Conservation (phyloP, 2,113 vertebrate species). For the Macaca mulatta region DNA sequence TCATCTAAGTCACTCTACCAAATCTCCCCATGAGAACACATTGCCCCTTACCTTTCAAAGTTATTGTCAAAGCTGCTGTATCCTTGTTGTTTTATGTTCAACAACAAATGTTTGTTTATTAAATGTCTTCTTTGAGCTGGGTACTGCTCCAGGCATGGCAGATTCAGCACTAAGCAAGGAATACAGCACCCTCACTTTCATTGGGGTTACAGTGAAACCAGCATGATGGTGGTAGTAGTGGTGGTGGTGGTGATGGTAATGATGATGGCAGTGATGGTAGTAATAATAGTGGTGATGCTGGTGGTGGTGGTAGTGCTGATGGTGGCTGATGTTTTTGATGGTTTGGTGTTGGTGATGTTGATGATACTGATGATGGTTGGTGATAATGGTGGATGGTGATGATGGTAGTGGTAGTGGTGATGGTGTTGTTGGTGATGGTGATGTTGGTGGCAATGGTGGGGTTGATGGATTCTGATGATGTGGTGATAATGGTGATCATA, state of each 20-base stretch:
- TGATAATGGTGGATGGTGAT: not conserved
- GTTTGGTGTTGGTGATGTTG: not conserved
- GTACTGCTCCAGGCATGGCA: rapidly evolving
- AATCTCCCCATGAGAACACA: not conserved
- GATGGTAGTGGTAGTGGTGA: not conserved
- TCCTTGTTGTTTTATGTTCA: not conserved
- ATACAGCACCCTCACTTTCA: too few species aligned
- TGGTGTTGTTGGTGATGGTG: rapidly evolving
- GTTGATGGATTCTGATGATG: not conserved
- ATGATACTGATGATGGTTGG: not conserved
- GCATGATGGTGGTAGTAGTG: not conserved
- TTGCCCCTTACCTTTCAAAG: not conserved
- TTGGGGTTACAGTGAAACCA: not conserved
- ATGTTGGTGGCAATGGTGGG: rapidly evolving
- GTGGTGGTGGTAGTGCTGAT: not conserved
- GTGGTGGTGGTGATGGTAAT: not conserved
- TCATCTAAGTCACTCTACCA: not conserved
- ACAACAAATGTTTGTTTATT: not conserved
- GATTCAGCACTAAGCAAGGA: not conserved
- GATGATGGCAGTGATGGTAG: too few species aligned
- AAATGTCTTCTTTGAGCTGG: not conserved
- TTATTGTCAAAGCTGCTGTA: not conserved
- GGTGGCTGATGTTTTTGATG: too few species aligned
- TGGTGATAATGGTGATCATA: not conserved
- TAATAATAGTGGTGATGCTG: too few species aligned